phyloP scores from a whole-genome alignment of 1,140 invertebrate species.

The Campoletis sonorensis region DNA sequence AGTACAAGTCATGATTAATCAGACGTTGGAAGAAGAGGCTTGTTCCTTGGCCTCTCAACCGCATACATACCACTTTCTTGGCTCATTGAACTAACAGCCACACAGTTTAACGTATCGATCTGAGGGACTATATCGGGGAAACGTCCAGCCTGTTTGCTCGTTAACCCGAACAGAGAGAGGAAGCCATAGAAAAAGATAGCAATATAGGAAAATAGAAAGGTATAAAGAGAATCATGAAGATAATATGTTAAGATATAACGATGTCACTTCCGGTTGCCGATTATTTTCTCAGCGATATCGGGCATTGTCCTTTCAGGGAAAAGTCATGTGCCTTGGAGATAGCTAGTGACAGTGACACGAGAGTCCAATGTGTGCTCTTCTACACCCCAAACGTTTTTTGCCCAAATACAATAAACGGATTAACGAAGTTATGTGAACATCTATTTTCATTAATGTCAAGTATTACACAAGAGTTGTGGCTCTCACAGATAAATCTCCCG shows the following conservation, averaged over 20 bases:
- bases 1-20: conserved; percentile 21
- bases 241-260: conserved; percentile 11
- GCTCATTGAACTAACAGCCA: neutral
- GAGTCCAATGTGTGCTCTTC: neutral
- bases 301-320: conserved; percentile 13
- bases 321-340: neutral
- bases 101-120: conserved; percentile 21
- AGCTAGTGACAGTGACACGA: neutral
- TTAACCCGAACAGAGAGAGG: neutral
- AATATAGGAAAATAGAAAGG: neutral
- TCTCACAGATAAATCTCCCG: no score
- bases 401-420: neutral
- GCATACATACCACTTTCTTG: neutral
- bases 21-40: neutral
- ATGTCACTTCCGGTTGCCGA: neutral
- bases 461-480: neutral
- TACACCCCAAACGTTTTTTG: neutral
- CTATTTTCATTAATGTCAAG: neutral
- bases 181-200: neutral
- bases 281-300: neutral
- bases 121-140: conserved; percentile 2
- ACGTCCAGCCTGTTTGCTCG: conserved; percentile 20
- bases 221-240: neutral
- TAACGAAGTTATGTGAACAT: neutral
- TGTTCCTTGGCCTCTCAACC: conserved; percentile 5